Evolutionary conservation across 23 tunicate species (phyloP).

Genomic region (Trididemnum clinides): DNA sequence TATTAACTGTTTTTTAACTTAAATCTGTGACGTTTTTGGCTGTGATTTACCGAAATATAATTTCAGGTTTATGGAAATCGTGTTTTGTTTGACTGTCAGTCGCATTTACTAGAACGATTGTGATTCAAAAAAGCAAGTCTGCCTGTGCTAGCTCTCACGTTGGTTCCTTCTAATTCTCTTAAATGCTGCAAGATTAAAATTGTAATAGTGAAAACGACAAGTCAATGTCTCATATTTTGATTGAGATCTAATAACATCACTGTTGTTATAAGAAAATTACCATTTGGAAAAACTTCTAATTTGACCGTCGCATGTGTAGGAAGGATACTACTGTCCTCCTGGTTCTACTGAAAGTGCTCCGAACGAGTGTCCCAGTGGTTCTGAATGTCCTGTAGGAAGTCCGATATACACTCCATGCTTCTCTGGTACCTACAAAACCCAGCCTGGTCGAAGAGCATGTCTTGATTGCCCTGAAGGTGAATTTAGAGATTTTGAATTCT

Average conservation of each 20-base stretch:
- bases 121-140: too few species aligned
- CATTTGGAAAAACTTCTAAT: too few species aligned
- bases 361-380: slow-evolving; percentile 86
- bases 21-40: background rate
- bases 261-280: too few species aligned
- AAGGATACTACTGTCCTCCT: slow-evolving; percentile 85
- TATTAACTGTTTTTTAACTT: background rate
- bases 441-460: slow-evolving; percentile 46
- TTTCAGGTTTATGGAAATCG: background rate
- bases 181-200: too few species aligned
- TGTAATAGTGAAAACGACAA: too few species aligned
- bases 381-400: slow-evolving; percentile 74
- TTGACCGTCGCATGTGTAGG: too few species aligned
- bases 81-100: background rate
- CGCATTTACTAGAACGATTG: too few species aligned
- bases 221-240: too few species aligned
- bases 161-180: too few species aligned
- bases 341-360: slow-evolving; percentile 82
- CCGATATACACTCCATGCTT: slow-evolving; percentile 54
- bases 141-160: too few species aligned
- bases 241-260: too few species aligned
- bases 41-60: background rate
- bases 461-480: slow-evolving; percentile 70
- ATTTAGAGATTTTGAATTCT: background rate
- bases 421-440: slow-evolving; percentile 86